These are phyloP conservation scores for Rotaria magnacalcarata DNA, from an alignment of 2,888 invertebrate species.

Conservation along the genomic window DNA sequence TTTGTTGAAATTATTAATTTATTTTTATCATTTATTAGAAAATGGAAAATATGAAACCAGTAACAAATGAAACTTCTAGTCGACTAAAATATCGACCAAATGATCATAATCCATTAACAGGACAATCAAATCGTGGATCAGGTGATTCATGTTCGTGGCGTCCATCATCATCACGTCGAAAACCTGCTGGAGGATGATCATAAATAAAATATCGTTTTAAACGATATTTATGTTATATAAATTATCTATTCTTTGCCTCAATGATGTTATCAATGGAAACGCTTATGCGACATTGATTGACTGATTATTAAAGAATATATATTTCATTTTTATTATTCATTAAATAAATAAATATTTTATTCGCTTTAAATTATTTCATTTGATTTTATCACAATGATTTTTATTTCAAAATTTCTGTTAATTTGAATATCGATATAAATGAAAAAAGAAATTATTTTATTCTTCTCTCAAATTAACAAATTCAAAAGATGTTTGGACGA, in stretches of 20 bases:
- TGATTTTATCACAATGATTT: too few species aligned
- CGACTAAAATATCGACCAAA: neutral
- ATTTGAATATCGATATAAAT: too few species aligned
- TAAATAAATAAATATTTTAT: too few species aligned
- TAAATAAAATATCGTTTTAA: neutral
- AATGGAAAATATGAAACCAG: neutral
- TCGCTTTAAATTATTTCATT: too few species aligned
- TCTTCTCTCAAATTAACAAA: too few species aligned
- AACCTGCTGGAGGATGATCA: neutral
- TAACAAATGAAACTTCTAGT: neutral
- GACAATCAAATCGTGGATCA: neutral
- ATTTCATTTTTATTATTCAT: too few species aligned
- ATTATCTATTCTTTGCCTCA: neutral
- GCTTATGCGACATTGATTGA: neutral
- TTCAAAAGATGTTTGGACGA: too few species aligned
- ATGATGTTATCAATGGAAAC: slow-evolving; percentile 8
- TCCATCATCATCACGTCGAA: neutral
- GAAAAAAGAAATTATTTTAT: too few species aligned
- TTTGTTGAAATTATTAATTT: neutral
- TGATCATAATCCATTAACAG: neutral
- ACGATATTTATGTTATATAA: neutral
- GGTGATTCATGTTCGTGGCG: neutral
- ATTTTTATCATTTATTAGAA: neutral
- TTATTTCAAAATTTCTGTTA: too few species aligned
- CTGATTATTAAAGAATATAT: neutral